Evolutionary conservation across 2,888 invertebrate species (phyloP), one percentile per base, ranked within the genome.

Genomic region (Agapetus fuscipes): DNA sequence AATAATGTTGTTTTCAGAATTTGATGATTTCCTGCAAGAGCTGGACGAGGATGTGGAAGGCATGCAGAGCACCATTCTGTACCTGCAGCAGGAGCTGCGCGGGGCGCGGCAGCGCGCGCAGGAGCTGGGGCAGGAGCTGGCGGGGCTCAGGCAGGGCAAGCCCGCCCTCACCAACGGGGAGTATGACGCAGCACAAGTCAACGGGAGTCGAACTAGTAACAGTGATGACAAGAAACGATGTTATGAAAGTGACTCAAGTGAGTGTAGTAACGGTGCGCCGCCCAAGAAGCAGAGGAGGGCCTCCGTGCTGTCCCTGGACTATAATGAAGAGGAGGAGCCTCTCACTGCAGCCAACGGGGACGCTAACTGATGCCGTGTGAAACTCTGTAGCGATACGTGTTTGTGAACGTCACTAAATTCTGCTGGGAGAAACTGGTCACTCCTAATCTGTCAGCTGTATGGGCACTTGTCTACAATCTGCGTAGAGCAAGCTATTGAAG

Each of bases 21-120:
- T 95, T 54, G 96, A 96, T 57, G 93, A 94, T 58, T 88, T 95
- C 60, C 74, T 97, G 32, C 87, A 91, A 61, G 96, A 96, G 60
- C 64, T 96, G 47, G 97, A 97, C 56, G 95, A 95, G 62, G 95
- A 96, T 60, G 88, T 95, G 26, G 97, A 97, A 64, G 95, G 95
- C 14, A 93, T 97, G 93, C 96, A 96, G 71, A 90, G 93, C 58
- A 95, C 95, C 46, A 94, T 96, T 56, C 76, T 89, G 61, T 87
- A 87, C 64, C 72, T 96, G 43, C 95, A 96, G 57, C 89, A 91
- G 60, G 93, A 96, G 64, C 66, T 96, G 44, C 80, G 89, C 42
- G 87, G 89, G 53, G 75, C 86, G 9, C 81, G 83, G 52, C 84
- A 86, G 50, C 72, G 74, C 24, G 72, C 77, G 41, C 68, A 70